Conservation (phyloP, 2,888 invertebrate species). For the Doris montereyensis region DNA sequence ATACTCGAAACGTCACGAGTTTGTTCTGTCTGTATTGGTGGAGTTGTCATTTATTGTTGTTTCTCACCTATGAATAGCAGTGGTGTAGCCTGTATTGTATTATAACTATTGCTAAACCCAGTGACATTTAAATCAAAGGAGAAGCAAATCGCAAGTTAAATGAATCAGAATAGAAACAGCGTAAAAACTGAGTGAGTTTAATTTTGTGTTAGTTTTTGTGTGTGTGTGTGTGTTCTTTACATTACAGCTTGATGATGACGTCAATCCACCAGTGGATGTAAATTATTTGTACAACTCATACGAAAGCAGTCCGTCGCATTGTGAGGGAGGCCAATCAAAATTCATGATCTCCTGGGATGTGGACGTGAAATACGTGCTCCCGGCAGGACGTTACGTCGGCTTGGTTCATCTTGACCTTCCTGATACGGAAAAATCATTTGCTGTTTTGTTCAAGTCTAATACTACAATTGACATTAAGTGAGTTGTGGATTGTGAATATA, state of each 20-base stretch:
- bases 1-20: too few relatives aligned
- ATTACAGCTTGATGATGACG: not conserved
- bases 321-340: slow-evolving; percentile 33
- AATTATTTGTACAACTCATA: slow-evolving; percentile 52
- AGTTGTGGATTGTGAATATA: slow-evolving; percentile 26
- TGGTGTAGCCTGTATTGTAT: too few relatives aligned
- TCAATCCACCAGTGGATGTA: slow-evolving; percentile 39
- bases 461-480: slow-evolving; percentile 48
- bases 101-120: too few relatives aligned
- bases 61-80: too few relatives aligned
- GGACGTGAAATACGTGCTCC: slow-evolving; percentile 83
- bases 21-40: too few relatives aligned
- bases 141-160: too few relatives aligned
- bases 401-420: slow-evolving; percentile 81
- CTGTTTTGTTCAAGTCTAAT: slow-evolving; percentile 74
- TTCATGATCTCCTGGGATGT: slow-evolving; percentile 77
- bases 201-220: too few relatives aligned
- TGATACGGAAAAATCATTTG: slow-evolving; percentile 81
- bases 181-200: too few relatives aligned
- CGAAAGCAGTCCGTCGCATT: slow-evolving; percentile 41
- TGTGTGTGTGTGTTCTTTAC: not conserved
- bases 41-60: too few relatives aligned
- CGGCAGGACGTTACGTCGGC: slow-evolving; percentile 83
- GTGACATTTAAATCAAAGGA: too few relatives aligned
- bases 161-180: too few relatives aligned